Evolutionary conservation across 2,113 vertebrate species (phyloP), one percentile per base, ranked within the genome.

Genomic region (Paedocypris sp.): DNA sequence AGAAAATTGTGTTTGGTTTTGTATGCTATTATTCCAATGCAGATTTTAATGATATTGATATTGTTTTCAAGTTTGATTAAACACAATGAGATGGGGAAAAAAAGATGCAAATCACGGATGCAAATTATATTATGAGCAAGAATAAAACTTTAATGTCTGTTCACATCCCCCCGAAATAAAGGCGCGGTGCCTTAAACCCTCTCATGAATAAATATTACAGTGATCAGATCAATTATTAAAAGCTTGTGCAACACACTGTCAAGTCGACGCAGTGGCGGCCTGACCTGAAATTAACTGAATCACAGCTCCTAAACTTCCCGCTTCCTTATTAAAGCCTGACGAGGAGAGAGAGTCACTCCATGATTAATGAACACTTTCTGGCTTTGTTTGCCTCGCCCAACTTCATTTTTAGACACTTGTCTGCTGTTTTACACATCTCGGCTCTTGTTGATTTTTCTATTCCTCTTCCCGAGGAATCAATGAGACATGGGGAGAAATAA

Each of bases 401-500:
- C 19, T 56, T 54, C 19, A 31, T 39, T 49, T 33, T 35, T 26
- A 36, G 32, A 42, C 32, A 52, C 50, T 69, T 63, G 50, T 68
- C 60, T 52, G 67, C n/a, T n/a, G 50, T 70, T 72, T 69, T 67
- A 69, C 62, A 54, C 49, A 48, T 65, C 59, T 73, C 38, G 13
- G 5, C 64, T 58, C 64, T 49, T 56, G 39, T 71, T 15, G 52
- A 56, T 67, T 66, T 58, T 62, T 60, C 49, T 43, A 36, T 67
- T 59, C 39, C 56, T 67, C 50, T 45, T 39, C 46, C 22, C 4
- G 49, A 38, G 53, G 38, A 64, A 75, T 74, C 71, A 60, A 74
- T 74, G 69, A 22, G 52, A 69, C 70, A 52, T 65, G 36, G 50
- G 54, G 53, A 59, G 38, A 74, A 78, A 68, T 74, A 74, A 74